Evolutionary conservation across 2,888 invertebrate genomes (phyloP).

Genomic region (Protodeltote pygarga): DNA sequence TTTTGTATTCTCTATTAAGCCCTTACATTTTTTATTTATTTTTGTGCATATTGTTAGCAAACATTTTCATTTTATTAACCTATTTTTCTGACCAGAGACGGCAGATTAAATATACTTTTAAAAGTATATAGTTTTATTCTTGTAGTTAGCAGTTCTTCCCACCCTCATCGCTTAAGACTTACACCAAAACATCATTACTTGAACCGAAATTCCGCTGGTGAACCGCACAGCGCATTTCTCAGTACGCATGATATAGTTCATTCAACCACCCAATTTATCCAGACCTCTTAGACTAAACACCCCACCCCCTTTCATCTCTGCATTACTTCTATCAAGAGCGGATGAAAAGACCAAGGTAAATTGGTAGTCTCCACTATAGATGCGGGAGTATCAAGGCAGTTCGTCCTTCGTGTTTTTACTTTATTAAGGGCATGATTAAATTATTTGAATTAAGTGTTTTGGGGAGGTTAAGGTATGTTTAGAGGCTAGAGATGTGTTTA

Average conservation of each 20-base stretch:
- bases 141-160: background rate
- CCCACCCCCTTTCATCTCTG: background rate
- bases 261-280: constrained; percentile 12
- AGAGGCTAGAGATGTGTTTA: constrained; percentile 1
- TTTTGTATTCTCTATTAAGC: too few relatives aligned
- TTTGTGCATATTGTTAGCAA: too few relatives aligned
- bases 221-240: constrained; percentile 39
- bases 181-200: constrained; percentile 32
- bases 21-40: too few relatives aligned
- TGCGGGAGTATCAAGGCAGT: constrained; percentile 23
- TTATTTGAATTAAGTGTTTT: constrained; percentile 39
- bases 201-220: constrained; percentile 43
- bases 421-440: constrained; percentile 43
- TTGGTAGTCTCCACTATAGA: constrained; percentile 10
- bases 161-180: constrained; percentile 11
- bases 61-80: too few relatives aligned
- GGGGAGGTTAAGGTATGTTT: constrained; percentile 16
- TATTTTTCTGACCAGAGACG: too few relatives aligned
- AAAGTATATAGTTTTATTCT: too few relatives aligned
- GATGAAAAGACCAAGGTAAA: background rate
- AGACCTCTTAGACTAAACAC: constrained; percentile 11
- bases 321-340: background rate
- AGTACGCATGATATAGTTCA: constrained; percentile 32
- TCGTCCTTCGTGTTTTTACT: constrained; percentile 37
- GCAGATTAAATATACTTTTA: too few relatives aligned